Conservation (phyloP, 2,113 vertebrate genomes). For the Pseudopodoces humilis region DNA sequence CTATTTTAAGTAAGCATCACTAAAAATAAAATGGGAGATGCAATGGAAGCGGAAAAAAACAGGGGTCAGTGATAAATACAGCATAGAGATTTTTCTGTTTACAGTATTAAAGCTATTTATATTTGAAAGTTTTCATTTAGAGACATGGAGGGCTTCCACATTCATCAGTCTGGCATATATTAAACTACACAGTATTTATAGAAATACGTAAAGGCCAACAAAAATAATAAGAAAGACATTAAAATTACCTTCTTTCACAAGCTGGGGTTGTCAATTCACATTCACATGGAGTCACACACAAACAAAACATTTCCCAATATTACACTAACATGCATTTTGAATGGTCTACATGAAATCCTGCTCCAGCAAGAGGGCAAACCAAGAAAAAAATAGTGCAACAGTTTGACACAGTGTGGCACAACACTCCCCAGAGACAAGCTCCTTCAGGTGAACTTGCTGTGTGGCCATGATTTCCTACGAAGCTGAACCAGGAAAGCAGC, state of each 20-base stretch:
- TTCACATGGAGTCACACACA: neutral
- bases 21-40: constrained; percentile 43
- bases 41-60: neutral
- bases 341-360: neutral
- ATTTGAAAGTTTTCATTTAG: constrained; percentile 11
- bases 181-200: neutral
- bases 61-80: constrained; percentile 21
- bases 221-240: neutral
- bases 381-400: neutral
- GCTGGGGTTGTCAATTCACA: neutral
- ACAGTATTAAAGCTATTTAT: constrained; percentile 29
- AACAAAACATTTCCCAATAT: neutral
- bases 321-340: neutral
- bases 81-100: constrained; percentile 4
- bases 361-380: neutral
- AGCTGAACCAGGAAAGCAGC: neutral
- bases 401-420: neutral
- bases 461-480: neutral
- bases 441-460: neutral
- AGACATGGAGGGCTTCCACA: neutral
- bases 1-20: constrained; percentile 41
- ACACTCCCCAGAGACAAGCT: neutral
- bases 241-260: neutral
- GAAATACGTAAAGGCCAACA: neutral
- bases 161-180: neutral